These are phyloP conservation scores for Pyrgilauda ruficollis DNA, from an alignment of 2,113 vertebrate species.

Conservation along the genomic window DNA sequence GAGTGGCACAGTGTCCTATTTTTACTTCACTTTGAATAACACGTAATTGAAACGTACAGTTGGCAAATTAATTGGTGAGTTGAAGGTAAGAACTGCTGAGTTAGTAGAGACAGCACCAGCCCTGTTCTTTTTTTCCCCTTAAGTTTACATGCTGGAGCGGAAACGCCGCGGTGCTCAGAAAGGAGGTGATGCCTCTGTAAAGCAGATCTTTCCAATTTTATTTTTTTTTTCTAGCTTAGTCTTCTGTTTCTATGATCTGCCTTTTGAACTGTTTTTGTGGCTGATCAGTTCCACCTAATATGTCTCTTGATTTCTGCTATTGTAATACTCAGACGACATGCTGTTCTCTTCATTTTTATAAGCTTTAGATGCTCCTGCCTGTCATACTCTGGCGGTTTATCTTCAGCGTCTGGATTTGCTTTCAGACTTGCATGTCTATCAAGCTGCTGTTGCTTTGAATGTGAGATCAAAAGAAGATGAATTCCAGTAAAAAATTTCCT, in stretches of 20 bases:
- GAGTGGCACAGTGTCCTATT: not conserved
- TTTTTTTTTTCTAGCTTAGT: constrained; percentile 54
- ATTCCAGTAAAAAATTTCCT: constrained; percentile 85
- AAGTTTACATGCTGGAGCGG: constrained; percentile 31
- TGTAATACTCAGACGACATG: constrained; percentile 84
- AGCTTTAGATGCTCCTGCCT: constrained; percentile 84
- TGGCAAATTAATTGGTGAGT: constrained; percentile 30
- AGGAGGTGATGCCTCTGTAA: constrained; percentile 68
- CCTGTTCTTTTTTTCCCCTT: not conserved
- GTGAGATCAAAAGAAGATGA: constrained; percentile 88
- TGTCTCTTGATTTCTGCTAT: constrained; percentile 86
- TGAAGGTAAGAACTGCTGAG: constrained; percentile 50
- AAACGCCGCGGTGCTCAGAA: constrained; percentile 19
- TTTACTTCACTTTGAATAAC: not conserved
- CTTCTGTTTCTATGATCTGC: constrained; percentile 83
- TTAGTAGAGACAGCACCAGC: constrained; percentile 15
- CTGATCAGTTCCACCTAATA: constrained; percentile 87
- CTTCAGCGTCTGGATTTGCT: constrained; percentile 87
- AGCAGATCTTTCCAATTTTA: constrained; percentile 62
- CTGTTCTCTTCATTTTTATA: constrained; percentile 82
- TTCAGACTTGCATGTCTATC: constrained; percentile 87
- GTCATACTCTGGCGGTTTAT: constrained; percentile 89
- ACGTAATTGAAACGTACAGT: not conserved
- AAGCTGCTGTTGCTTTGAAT: constrained; percentile 88
- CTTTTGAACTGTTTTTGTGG: constrained; percentile 89